Evolutionary conservation across 37 sponge, comb jelly and placozoan genomes (phyloP).

Genomic region (Spongilla lacustris): DNA sequence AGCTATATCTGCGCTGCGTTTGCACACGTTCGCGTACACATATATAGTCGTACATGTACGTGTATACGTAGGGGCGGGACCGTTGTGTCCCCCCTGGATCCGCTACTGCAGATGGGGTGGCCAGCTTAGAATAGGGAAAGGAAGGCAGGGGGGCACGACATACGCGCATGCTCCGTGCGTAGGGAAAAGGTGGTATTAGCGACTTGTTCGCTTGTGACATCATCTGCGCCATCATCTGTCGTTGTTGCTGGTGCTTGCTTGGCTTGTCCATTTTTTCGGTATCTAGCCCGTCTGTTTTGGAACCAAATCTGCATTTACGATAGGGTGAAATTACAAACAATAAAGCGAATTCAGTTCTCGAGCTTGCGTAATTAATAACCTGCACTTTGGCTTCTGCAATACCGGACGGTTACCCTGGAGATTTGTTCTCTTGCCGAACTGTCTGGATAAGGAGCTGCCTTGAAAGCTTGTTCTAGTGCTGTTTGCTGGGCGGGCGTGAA

Average conservation of each 20-base stretch:
- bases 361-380: neutral
- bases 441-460: constrained; percentile 40
- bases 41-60: no score
- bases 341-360: neutral
- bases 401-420: neutral
- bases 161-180: neutral
- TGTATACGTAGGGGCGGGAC: no score
- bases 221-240: neutral
- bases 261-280: constrained; percentile 46
- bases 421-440: constrained; percentile 25
- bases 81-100: no score
- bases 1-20: no score
- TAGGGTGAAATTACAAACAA: no score
- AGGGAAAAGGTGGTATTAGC: neutral
- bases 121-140: neutral
- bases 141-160: neutral
- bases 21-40: no score
- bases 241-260: neutral
- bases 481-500: constrained; percentile 41
- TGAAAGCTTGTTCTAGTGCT: constrained; percentile 39
- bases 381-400: constrained; percentile 43
- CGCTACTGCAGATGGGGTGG: neutral
- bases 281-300: constrained; percentile 73
- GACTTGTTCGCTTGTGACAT: neutral
- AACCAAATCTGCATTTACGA: constrained; percentile 64